Evolutionary conservation across 92 coral and sea anemone species (phyloP), one percentile per base, ranked within the genome.

Genomic region (Porites divaricata): DNA sequence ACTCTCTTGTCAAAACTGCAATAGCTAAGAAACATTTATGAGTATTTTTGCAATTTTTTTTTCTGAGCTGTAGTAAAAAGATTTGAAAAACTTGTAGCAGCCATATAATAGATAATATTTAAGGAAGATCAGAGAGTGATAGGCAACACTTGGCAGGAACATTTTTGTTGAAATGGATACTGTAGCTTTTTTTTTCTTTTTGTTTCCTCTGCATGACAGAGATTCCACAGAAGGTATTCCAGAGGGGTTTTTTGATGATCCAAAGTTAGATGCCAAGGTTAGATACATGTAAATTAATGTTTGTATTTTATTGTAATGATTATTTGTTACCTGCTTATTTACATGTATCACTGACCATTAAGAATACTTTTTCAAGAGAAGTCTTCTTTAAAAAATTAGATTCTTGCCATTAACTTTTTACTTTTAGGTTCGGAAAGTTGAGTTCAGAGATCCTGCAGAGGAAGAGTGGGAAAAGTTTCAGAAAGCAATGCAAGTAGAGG

Each of bases 231-330:
- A 93, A 59, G 89, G 90, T 58, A 83, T 96, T n/a, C 99, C 99
- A 41, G 99, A 96, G 54, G 99, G 99, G 0, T 96, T 96, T 86
- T 96, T 96, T 93, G 99, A 96, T 80, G 98, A 96, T 79, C 99
- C 99, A 57, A 96, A 95, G 82, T 88, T 92, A 63, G 99, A 96
- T 88, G 99, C 99, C 17, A 96, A 96, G 94, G 99, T 96, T 81
- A 3, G 79, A 41, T 23, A n/a, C n/a, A n/a, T n/a, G n/a, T n/a
- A 9, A 23, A 45, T 9, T 54, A 12, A 17, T 68, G 8, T 54
- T 2, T 54, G 14, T 0, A 54, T 54, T 54, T 8, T 8, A 8
- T 9, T 12, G 14, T 2, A 7, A 8, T 4, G 14, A 9, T 9
- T 13, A 54, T 9, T 54, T 53, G 58, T 66, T 66, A 10, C 23